A percentile compares a stretch with the other conserved stretches of the same genome.
Evolutionary conservation across 2,797 vertebrate species (phyloP).

Genomic region (Notamacropus eugenii): DNA sequence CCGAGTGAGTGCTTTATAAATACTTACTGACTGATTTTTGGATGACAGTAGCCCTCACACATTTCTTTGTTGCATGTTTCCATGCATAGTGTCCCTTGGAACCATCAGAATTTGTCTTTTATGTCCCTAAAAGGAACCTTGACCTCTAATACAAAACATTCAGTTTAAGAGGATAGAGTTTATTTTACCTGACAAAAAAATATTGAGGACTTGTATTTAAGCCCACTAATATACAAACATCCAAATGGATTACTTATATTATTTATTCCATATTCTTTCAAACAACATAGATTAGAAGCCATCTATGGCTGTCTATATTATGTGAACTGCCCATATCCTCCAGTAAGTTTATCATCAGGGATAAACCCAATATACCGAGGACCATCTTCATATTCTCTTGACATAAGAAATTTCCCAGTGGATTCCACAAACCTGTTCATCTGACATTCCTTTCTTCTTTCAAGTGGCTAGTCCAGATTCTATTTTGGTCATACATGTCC

Average conservation of each 20-base stretch:
- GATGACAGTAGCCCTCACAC: background rate
- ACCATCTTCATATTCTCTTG: background rate
- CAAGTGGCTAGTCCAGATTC: background rate
- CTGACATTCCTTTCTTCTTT: background rate
- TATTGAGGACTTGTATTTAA: background rate
- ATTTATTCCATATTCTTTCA: background rate
- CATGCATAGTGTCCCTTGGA: background rate
- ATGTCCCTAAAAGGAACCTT: background rate
- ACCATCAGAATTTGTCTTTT: background rate
- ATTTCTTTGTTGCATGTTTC: background rate
- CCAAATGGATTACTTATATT: background rate
- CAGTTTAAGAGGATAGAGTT: background rate
- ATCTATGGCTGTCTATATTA: background rate
- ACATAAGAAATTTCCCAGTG: background rate
- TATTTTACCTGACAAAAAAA: background rate
- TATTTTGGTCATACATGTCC: background rate
- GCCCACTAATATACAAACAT: background rate
- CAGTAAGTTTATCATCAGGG: background rate
- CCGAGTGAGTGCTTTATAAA: background rate
- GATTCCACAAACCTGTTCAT: background rate
- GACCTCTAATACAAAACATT: background rate
- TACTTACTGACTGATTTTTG: background rate
- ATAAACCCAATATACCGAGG: background rate
- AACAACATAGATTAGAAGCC: background rate
- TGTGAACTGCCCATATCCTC: background rate